Evolutionary conservation across 2,113 vertebrate genomes (phyloP).

Genomic region (Ahaetulla prasina): DNA sequence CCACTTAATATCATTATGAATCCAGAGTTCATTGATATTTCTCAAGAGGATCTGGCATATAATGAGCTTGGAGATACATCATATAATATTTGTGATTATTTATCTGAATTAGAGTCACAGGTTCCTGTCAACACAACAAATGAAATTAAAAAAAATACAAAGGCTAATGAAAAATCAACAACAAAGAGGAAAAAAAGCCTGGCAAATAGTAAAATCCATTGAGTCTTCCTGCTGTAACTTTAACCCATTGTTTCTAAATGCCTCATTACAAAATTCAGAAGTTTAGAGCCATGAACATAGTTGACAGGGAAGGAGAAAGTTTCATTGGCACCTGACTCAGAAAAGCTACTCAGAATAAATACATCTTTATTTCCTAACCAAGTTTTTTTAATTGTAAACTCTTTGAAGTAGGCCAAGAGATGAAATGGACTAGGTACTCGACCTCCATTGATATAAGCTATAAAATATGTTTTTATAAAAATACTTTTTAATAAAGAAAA

Average conservation of each 20-base stretch:
- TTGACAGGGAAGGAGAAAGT: not conserved
- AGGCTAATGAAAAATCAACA: not conserved
- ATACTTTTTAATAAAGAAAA: not conserved
- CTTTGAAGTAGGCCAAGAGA: not conserved
- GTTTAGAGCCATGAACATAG: not conserved
- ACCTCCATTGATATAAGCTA: not conserved
- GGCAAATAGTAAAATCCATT: not conserved
- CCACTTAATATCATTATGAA: not conserved
- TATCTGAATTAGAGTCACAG: not conserved
- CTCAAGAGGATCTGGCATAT: not conserved
- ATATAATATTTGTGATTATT: not conserved
- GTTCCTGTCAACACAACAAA: not conserved
- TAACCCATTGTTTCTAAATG: not conserved
- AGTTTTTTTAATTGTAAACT: not conserved
- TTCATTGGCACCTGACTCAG: not conserved
- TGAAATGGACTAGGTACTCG: not conserved
- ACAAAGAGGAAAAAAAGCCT: not conserved
- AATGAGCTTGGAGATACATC: not conserved
- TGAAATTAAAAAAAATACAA: not conserved
- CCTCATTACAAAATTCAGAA: not conserved
- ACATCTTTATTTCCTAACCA: not conserved
- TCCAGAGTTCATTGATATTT: not conserved
- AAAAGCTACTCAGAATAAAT: not conserved
- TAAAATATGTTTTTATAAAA: not conserved
- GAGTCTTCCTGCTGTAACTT: not conserved